Conservation (phyloP, 2,113 vertebrate species). For the Neolamprologus sp. region DNA sequence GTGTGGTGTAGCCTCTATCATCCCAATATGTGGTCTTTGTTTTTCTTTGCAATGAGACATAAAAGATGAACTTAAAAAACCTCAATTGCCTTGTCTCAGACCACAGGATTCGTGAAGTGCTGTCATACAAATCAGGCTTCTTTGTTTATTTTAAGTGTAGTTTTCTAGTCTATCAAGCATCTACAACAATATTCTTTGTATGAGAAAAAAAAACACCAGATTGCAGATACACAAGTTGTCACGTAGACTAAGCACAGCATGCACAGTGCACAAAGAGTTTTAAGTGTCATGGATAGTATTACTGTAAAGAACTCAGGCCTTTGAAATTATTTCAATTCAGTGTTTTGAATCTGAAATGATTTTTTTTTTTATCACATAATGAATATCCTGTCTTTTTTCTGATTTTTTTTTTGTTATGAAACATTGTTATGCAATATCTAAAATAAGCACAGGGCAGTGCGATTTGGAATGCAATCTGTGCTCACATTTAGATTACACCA, state of each 20-base stretch:
- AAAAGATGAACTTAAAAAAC: neutral
- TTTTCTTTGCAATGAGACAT: neutral
- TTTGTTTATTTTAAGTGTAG: neutral
- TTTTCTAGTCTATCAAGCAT: neutral
- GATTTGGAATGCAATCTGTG: neutral
- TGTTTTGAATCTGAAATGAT: neutral
- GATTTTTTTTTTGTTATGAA: constrained; percentile 46
- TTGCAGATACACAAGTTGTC: neutral
- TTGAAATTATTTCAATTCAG: neutral
- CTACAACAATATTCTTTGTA: neutral
- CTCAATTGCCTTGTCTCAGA: neutral
- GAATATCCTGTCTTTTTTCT: constrained; percentile 18
- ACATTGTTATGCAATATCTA: constrained; percentile 64
- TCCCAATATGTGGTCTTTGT: neutral
- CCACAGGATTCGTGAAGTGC: neutral
- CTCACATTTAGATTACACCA: neutral
- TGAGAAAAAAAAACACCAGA: neutral
- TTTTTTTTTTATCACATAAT: constrained; percentile 6
- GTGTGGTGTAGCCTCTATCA: neutral
- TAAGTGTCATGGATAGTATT: neutral
- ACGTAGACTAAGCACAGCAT: neutral
- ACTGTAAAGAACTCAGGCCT: neutral
- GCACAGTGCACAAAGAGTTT: neutral
- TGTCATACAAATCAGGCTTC: neutral
- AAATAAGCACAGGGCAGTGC: constrained; percentile 34